Base-by-base conservation (phyloP, 2,888 invertebrate species). In the Phymatocera aterrima region DNA sequence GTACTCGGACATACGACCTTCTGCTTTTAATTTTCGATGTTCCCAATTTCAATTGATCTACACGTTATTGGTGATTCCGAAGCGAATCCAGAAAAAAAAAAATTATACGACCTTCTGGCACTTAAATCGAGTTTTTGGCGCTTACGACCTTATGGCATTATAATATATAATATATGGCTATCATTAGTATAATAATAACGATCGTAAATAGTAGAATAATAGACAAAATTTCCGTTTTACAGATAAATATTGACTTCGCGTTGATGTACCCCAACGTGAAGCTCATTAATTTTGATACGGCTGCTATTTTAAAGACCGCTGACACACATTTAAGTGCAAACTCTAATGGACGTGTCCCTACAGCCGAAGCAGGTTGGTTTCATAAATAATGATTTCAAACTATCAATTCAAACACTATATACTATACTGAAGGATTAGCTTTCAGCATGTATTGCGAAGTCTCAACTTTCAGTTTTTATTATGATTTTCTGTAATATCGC, bases 201-300 rank as follows among this genome's bases (percentile, higher is more conserved):
- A 54, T 34, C 1, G 10, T 21, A 10, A 6, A 54, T 54, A 34
- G 54, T 54, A 34, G 48, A 74, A 74, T 74, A 24, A 74, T 37
- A 31, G 0, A 46, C 34, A 51, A 54, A 15, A 51, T 31, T 54
- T n/a, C 12, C 28, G 34, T 54, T 18, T 74, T 54, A 74, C 54
- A 74, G 74, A 74, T 74, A 74, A 74, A 74, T 54, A 21, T 74
- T 21, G 74, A 74, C 40, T 74, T 74, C 3, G 40, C 74, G 12
- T 74, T 57, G 54, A 74, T 74, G 57, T 57, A 74, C 37, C 74
- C 74, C 34, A 18, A 74, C 37, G 57, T 54, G 34, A 74, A 74
- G 54, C 34, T 74, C 74, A 54, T 10, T 54, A 74, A 74, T 54
- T 74, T 74, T 57, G 8, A n/a, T 74, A 21, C 54, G 24, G 74